Conservation (phyloP, 1,140 invertebrate species). For the Penaeus japonicus region DNA sequence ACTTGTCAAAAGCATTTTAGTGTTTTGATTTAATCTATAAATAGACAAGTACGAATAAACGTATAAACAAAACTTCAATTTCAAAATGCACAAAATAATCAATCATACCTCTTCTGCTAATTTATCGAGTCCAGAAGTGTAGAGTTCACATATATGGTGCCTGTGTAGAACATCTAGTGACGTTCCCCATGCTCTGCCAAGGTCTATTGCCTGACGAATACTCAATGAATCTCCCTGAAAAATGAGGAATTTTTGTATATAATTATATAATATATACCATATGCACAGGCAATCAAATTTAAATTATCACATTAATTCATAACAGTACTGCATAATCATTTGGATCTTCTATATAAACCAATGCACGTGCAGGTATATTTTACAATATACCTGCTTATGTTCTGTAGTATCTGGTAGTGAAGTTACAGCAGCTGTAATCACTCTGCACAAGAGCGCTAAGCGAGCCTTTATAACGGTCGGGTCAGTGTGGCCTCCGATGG, state of each 20-base stretch:
- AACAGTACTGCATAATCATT: no score
- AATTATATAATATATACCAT: no score
- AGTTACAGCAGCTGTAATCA: constrained; percentile 21
- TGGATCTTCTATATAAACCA: no score
- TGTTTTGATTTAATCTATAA: no score
- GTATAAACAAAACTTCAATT: background rate
- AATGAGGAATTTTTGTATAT: background rate
- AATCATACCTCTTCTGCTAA: constrained; percentile 66
- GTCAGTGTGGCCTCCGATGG: constrained; percentile 19
- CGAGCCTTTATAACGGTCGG: constrained; percentile 20
- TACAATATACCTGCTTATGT: background rate
- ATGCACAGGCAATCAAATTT: no score
- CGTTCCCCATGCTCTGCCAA: constrained; percentile 65
- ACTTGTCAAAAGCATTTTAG: no score
- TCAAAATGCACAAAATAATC: background rate
- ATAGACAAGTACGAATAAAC: no score
- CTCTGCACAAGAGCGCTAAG: constrained; percentile 22
- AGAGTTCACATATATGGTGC: constrained; percentile 66
- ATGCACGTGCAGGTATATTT: background rate
- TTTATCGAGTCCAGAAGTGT: constrained; percentile 65
- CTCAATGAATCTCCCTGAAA: constrained; percentile 63
- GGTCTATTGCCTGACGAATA: constrained; percentile 63
- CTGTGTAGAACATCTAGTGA: constrained; percentile 64
- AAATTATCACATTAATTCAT: no score
- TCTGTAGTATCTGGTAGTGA: constrained; percentile 22